Percentiles rank a stretch among this genome's conserved stretches.
phyloP scores from a whole-genome alignment of 2,888 invertebrate species.

The Limnephilus rhombicus region DNA sequence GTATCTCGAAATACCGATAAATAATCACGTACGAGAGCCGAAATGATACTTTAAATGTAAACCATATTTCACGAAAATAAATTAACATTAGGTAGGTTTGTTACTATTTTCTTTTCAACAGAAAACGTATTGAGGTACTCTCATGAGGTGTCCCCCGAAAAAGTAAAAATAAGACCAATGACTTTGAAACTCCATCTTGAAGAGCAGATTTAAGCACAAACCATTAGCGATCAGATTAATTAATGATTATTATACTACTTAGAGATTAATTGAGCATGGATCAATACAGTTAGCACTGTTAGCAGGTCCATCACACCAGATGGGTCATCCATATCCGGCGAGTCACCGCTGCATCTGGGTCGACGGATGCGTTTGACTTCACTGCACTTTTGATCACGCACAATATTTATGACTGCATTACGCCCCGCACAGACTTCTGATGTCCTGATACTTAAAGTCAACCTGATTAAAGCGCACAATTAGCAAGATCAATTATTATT shows the following conservation, averaged over 20 bases:
- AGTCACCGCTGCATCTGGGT: not conserved
- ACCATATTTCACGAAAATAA: no score
- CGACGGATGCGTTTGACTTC: not conserved
- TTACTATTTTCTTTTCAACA: no score
- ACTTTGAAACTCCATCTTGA: not conserved
- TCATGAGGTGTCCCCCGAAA: not conserved
- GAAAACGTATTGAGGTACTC: no score
- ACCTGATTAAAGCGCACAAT: constrained; percentile 11
- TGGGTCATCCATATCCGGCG: not conserved
- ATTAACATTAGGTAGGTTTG: no score
- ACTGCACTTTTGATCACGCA: not conserved
- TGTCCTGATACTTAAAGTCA: not conserved
- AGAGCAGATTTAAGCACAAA: not conserved
- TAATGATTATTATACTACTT: not conserved
- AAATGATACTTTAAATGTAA: no score
- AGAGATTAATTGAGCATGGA: not conserved
- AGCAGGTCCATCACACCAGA: not conserved
- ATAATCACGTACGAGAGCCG: no score
- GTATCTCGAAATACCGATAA: no score
- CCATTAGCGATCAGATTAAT: not conserved
- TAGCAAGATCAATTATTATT: not conserved
- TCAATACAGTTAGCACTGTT: not conserved
- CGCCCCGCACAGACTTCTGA: not conserved
- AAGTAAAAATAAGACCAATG: not conserved
- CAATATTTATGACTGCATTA: not conserved